Evolutionary conservation across 2,797 vertebrate genomes (phyloP).

Genomic region (Pelobates cultripes): DNA sequence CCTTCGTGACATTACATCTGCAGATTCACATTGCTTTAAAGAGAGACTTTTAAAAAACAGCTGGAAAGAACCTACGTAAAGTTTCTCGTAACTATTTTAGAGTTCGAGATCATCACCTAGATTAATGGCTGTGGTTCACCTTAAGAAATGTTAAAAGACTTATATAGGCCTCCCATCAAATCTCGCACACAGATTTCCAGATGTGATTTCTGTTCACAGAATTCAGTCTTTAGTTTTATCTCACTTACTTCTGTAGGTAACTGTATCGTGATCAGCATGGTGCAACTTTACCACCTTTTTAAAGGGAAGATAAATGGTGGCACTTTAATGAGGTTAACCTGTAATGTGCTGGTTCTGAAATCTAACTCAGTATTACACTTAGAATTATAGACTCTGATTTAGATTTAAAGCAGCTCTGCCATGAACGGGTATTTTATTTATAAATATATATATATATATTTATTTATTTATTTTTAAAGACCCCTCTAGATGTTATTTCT

Average conservation of each 20-base stretch:
- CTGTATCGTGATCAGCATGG: not conserved
- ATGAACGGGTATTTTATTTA: too few species aligned
- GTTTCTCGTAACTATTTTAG: constrained; percentile 10
- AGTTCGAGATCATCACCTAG: not conserved
- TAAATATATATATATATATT: too few species aligned
- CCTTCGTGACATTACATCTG: constrained; percentile 45
- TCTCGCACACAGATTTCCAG: not conserved
- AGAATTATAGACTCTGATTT: too few species aligned
- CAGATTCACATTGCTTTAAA: constrained; percentile 41
- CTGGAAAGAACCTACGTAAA: constrained; percentile 21
- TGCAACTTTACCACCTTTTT: not conserved
- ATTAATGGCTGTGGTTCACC: not conserved
- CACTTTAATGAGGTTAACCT: too few species aligned
- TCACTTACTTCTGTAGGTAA: not conserved
- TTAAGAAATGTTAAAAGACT: not conserved
- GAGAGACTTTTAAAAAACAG: constrained; percentile 10
- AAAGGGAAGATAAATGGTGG: too few species aligned
- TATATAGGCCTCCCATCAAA: not conserved
- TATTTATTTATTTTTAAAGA: too few species aligned
- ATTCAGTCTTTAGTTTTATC: not conserved
- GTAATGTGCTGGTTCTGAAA: too few species aligned
- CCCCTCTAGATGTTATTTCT: too few species aligned
- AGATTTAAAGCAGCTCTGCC: too few species aligned
- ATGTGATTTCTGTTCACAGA: not conserved
- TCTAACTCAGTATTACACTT: too few species aligned